Evolutionary conservation across 2,888 invertebrate genomes (phyloP).

Genomic region (Caenorhabditis doughertyi): DNA sequence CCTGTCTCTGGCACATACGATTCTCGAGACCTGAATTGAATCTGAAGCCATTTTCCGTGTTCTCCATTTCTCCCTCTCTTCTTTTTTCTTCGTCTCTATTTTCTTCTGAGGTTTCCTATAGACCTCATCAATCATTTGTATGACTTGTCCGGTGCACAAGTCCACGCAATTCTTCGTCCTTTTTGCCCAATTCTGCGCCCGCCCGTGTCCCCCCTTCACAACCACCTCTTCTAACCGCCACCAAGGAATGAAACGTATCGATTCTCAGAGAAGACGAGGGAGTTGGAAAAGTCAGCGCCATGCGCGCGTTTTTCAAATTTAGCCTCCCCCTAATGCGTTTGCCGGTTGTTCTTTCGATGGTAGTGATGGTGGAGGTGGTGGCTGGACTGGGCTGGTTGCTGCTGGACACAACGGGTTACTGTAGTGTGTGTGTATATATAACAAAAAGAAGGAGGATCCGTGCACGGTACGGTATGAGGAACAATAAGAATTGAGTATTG

Average conservation of each 20-base stretch:
- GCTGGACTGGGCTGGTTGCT: background rate
- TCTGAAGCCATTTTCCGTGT: constrained; percentile 10
- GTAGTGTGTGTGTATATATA: constrained; percentile 38
- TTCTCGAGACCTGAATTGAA: background rate
- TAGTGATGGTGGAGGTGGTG: background rate
- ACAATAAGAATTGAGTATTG: background rate
- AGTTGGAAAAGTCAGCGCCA: background rate
- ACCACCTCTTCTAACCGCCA: background rate
- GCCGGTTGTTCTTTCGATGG: constrained; percentile 34
- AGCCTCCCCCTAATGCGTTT: background rate
- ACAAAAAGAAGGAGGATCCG: constrained; percentile 3
- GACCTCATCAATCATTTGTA: constrained; percentile 67
- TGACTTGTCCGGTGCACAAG: constrained; percentile 59
- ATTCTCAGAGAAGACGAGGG: constrained; percentile 14
- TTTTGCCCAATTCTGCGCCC: background rate
- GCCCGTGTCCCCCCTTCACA: background rate
- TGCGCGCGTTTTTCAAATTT: constrained; percentile 55
- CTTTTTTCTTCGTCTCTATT: constrained; percentile 7
- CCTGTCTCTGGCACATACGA: constrained; percentile 38
- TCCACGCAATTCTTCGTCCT: constrained; percentile 39
- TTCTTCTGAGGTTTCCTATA: constrained; percentile 51
- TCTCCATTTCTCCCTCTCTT: background rate
- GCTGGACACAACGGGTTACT: constrained; percentile 27
- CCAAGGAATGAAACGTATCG: constrained; percentile 7
- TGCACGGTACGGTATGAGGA: constrained; percentile 42